Evolutionary conservation across 1,140 invertebrate species (phyloP).

Genomic region (Tigriopus japonicus): DNA sequence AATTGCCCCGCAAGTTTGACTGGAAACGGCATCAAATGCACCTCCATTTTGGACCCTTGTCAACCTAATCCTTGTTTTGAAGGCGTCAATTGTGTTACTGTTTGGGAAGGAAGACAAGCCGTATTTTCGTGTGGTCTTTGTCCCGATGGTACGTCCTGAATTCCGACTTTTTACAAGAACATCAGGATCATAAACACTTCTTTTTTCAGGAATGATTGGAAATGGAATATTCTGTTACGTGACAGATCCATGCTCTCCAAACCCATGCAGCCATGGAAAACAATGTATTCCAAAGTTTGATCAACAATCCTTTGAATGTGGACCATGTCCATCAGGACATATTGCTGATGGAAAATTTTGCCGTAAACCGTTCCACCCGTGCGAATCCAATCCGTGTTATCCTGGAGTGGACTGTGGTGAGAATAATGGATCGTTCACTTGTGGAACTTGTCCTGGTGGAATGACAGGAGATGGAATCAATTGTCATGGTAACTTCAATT

Average conservation of each 20-base stretch:
- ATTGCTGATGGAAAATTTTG: no score
- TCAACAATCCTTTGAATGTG: no score
- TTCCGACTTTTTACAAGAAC: neutral
- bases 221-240: neutral
- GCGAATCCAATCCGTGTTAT: conserved; percentile 10
- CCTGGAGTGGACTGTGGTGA: conserved; percentile 3
- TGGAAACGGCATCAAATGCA: conserved; percentile 15
- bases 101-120: neutral
- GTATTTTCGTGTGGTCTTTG: neutral
- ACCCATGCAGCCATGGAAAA: neutral
- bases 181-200: neutral
- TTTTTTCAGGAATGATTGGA: neutral
- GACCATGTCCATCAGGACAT: no score
- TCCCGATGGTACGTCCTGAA: neutral
- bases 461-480: conserved; percentile 14
- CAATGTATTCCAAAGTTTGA: no score
- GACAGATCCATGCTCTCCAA: neutral
- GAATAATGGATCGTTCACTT: neutral
- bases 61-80: conserved; percentile 15
- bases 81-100: conserved; percentile 7
- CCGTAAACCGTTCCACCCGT: neutral
- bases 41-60: conserved; percentile 10
- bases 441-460: conserved; percentile 14
- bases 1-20: conserved; percentile 10
- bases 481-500: conserved; percentile 13